Conservation (phyloP, 2,797 vertebrate species). For the Coilia nasus region DNA sequence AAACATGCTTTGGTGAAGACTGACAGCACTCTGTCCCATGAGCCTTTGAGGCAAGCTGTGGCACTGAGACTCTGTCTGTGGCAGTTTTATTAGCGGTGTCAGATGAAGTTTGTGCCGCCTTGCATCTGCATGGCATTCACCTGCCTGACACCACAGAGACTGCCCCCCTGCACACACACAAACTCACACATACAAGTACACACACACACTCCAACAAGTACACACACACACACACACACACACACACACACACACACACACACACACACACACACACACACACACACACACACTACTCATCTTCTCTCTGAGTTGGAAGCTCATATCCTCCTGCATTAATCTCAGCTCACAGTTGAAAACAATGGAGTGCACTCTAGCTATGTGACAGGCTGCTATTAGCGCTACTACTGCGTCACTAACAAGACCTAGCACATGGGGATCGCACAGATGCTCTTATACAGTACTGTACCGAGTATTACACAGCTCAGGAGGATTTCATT, state of each 20-base stretch:
- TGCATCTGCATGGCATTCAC: slow-evolving; percentile 43
- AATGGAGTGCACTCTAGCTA: slow-evolving; percentile 27
- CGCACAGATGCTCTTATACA: slow-evolving; percentile 42
- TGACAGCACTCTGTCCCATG: slow-evolving; percentile 31
- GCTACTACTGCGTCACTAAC: slow-evolving; percentile 46
- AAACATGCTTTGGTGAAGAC: slow-evolving; percentile 16
- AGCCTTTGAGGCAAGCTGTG: slow-evolving; percentile 12
- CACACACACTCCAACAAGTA: no score
- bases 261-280: not conserved
- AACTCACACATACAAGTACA: not conserved
- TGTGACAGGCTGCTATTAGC: slow-evolving; percentile 51
- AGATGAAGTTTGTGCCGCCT: slow-evolving; percentile 42
- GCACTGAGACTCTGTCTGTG: not conserved
- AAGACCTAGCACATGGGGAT: slow-evolving; percentile 32
- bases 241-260: not conserved
- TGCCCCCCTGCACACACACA: not conserved
- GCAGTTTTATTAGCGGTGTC: slow-evolving; percentile 37
- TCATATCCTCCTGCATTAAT: slow-evolving; percentile 28
- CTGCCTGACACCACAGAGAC: slow-evolving; percentile 31
- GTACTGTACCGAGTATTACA: slow-evolving; percentile 1
- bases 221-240: not conserved
- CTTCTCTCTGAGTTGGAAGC: not conserved
- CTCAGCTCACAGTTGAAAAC: not conserved
- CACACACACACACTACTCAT: not conserved
- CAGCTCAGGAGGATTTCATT: slow-evolving; percentile 36